Conservation (phyloP, 1,140 invertebrate species). For the Dinoponera quadriceps region DNA sequence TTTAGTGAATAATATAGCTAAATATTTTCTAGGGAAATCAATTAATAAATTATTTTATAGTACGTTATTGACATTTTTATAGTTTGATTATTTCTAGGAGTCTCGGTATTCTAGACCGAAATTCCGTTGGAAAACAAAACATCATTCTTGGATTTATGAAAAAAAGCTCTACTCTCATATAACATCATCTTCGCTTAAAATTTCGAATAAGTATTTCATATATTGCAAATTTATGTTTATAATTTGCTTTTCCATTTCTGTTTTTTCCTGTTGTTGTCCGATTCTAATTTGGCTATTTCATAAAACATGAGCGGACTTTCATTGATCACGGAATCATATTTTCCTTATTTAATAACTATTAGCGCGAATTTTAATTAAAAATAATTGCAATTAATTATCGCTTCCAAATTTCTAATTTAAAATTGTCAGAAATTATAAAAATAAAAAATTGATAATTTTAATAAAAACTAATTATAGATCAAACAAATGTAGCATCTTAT, state of each 20-base stretch:
- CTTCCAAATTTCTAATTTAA: constrained; percentile 4
- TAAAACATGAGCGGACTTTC: no score
- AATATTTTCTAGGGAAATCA: constrained; percentile 10
- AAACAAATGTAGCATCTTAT: no score
- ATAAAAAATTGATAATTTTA: background rate
- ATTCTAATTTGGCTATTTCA: no score
- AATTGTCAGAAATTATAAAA: background rate
- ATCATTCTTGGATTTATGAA: constrained; percentile 17
- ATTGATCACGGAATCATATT: no score
- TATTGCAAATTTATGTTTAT: no score
- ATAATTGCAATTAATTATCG: background rate
- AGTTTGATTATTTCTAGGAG: constrained; percentile 21
- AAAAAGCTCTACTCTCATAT: background rate
- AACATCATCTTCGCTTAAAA: background rate
- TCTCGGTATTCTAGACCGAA: background rate
- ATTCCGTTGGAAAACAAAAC: background rate
- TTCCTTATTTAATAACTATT: no score
- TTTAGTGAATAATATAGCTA: constrained; percentile 12
- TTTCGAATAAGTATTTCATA: background rate
- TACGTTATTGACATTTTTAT: constrained; percentile 29
- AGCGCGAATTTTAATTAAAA: no score
- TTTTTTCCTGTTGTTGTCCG: no score
- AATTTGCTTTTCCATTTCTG: no score
- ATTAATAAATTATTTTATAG: constrained; percentile 40
- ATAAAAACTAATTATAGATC: no score